Conservation (phyloP, 2,888 invertebrate species). For the Rhodophaea formosa region DNA sequence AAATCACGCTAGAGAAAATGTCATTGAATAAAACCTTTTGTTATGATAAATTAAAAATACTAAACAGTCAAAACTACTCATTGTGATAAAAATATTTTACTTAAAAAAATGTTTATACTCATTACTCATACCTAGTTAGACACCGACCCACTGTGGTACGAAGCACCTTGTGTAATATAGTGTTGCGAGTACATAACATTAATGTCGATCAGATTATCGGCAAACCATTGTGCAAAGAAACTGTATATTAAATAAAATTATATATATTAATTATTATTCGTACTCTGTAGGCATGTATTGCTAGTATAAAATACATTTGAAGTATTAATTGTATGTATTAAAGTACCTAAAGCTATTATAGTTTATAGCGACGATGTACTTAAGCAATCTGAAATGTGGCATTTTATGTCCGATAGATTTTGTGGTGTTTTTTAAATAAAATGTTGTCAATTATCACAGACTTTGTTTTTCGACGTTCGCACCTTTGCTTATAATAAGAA, state of each 20-base stretch:
- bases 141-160: background rate
- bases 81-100: background rate
- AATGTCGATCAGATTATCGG: constrained; percentile 24
- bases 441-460: constrained; percentile 76
- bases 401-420: constrained; percentile 75
- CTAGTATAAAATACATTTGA: constrained; percentile 74
- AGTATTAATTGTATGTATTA: constrained; percentile 67
- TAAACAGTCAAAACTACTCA: background rate
- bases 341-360: constrained; percentile 69
- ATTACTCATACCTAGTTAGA: no score
- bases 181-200: background rate
- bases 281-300: constrained; percentile 62
- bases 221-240: constrained; percentile 51
- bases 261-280: constrained; percentile 53
- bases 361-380: constrained; percentile 66
- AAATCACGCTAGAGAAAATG: background rate
- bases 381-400: constrained; percentile 70
- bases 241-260: constrained; percentile 53
- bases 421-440: constrained; percentile 82
- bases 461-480: constrained; percentile 43
- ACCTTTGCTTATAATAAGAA: background rate
- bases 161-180: background rate
- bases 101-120: background rate
- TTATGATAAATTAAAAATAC: background rate
- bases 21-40: background rate